These are phyloP conservation scores for Hormaphis cornu DNA, from an alignment of 1,140 invertebrate species.

Conservation along the genomic window DNA sequence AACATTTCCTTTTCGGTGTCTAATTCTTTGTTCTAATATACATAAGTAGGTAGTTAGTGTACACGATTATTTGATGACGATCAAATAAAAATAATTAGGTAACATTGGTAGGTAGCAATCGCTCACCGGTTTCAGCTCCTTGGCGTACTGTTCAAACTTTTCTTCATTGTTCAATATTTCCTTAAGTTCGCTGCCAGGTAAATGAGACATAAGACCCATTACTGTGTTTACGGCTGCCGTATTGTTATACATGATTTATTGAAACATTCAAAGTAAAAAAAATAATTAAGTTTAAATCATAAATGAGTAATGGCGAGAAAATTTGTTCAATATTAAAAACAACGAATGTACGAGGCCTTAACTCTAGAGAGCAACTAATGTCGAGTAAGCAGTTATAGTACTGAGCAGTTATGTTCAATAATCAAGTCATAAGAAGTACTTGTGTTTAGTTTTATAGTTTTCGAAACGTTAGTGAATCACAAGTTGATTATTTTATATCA, in stretches of 20 bases:
- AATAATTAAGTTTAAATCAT: background rate
- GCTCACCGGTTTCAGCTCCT: slow-evolving; percentile 65
- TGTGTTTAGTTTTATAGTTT: too few species aligned
- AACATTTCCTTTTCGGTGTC: slow-evolving; percentile 74
- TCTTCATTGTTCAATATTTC: slow-evolving; percentile 72
- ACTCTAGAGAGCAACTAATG: too few species aligned
- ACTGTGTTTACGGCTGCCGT: slow-evolving; percentile 40
- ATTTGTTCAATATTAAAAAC: background rate
- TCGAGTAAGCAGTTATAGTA: too few species aligned
- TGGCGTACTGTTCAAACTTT: slow-evolving; percentile 69
- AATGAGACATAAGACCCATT: slow-evolving; percentile 47
- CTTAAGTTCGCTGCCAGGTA: slow-evolving; percentile 66
- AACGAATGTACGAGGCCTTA: background rate
- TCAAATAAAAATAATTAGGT: slow-evolving; percentile 21
- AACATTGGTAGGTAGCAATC: too few species aligned
- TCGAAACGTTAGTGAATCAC: too few species aligned
- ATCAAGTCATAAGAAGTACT: too few species aligned
- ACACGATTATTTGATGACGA: slow-evolving; percentile 9
- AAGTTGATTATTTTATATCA: too few species aligned
- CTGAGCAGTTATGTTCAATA: too few species aligned
- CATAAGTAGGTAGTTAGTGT: background rate
- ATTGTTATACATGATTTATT: slow-evolving; percentile 13
- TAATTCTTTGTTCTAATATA: slow-evolving; percentile 60
- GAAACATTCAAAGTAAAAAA: background rate
- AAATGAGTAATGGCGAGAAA: too few species aligned